These are phyloP conservation scores for Acronicta psi DNA, from an alignment of 2,888 invertebrate species.

Conservation along the genomic window DNA sequence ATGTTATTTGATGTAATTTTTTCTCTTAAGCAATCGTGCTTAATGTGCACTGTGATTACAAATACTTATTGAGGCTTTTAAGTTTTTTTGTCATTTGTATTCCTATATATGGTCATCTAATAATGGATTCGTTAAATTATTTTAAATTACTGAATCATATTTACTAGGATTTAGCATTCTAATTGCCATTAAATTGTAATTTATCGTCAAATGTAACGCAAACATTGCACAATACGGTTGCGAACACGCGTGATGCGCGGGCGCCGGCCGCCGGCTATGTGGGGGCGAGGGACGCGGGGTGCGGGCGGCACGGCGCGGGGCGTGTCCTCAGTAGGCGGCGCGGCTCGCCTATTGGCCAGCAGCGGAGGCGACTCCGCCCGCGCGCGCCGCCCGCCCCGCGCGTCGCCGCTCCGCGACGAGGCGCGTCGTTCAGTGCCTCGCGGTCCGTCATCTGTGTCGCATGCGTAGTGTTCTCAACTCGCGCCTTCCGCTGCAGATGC, in stretches of 20 bases:
- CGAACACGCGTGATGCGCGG: slow-evolving; percentile 47
- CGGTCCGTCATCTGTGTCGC: slow-evolving; percentile 76
- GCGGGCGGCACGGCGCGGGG: slow-evolving; percentile 55
- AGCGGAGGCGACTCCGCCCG: slow-evolving; percentile 66
- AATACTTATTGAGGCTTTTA: too few species aligned
- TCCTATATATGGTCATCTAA: too few species aligned
- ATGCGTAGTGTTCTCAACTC: slow-evolving; percentile 70
- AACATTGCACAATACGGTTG: slow-evolving; percentile 40
- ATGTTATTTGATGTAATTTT: too few species aligned
- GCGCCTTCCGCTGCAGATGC: slow-evolving; percentile 82
- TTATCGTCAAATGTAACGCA: slow-evolving; percentile 55
- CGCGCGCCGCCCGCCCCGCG: slow-evolving; percentile 68
- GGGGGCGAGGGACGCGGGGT: slow-evolving; percentile 34
- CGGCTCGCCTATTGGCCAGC: slow-evolving; percentile 56
- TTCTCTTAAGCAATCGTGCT: too few species aligned
- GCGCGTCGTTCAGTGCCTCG: slow-evolving; percentile 76
- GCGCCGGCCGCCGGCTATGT: slow-evolving; percentile 48
- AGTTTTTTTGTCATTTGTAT: too few species aligned
- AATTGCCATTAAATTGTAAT: slow-evolving; percentile 56
- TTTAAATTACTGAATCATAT: slow-evolving; percentile 12
- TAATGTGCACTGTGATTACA: too few species aligned
- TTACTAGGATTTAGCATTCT: slow-evolving; percentile 45
- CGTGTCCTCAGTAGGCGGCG: slow-evolving; percentile 58
- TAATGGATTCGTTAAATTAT: slow-evolving; percentile 7
- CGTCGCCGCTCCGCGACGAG: slow-evolving; percentile 66